Percentiles rank a stretch among this genome's conserved stretches.
These are phyloP conservation scores for Bombus sylvicola DNA, from an alignment of 1,140 invertebrate genomes.

Conservation along the genomic window DNA sequence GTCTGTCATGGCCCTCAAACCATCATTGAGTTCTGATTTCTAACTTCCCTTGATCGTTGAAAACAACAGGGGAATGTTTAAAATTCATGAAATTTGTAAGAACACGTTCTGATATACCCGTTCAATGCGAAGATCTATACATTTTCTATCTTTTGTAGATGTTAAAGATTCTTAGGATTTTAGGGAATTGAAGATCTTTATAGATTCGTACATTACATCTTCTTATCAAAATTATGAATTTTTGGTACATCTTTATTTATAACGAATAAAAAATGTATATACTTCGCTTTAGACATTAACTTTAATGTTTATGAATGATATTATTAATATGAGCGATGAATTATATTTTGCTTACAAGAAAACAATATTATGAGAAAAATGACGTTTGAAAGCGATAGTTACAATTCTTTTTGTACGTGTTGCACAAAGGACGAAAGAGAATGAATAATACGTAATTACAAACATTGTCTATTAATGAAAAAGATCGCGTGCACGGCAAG, in stretches of 20 bases:
- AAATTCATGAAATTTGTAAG: background rate
- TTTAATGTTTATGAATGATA: background rate
- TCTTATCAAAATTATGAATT: too few relatives aligned
- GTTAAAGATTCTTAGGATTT: too few relatives aligned
- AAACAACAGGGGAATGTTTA: background rate
- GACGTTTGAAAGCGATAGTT: background rate
- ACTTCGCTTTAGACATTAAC: background rate
- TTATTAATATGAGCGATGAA: background rate
- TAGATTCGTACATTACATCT: too few relatives aligned
- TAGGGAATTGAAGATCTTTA: too few relatives aligned
- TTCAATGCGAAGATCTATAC: too few relatives aligned
- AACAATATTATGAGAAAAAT: background rate
- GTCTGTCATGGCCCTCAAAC: background rate
- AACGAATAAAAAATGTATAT: background rate
- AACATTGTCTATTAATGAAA: conserved; percentile 37
- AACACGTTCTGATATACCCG: too few relatives aligned
- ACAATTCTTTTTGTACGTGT: background rate
- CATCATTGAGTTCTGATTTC: background rate
- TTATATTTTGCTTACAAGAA: background rate
- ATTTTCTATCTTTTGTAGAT: too few relatives aligned
- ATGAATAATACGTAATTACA: background rate
- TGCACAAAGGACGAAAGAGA: background rate
- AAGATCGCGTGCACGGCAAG: conserved; percentile 30
- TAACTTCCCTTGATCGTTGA: background rate
- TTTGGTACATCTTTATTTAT: too few relatives aligned